Evolutionary conservation across 2,797 vertebrate genomes (phyloP).

Genomic region (Moxostoma hubbsi): DNA sequence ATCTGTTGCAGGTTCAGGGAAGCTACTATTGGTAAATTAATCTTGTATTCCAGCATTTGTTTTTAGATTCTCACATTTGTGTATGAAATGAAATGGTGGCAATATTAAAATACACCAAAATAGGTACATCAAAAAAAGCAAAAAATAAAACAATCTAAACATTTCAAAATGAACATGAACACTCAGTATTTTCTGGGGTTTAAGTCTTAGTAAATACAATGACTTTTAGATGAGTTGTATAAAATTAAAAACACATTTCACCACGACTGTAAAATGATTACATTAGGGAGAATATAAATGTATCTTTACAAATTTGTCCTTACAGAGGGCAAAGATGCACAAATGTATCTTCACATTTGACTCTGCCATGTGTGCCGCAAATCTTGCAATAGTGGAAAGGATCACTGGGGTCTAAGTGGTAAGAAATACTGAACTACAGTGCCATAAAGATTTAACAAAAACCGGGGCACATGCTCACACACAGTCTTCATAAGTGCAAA

Average conservation of each 20-base stretch:
- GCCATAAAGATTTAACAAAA: constrained; percentile 74
- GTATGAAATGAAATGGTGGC: too few species aligned
- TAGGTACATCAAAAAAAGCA: background rate
- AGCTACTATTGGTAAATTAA: background rate
- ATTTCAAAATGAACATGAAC: background rate
- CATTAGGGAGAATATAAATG: too few species aligned
- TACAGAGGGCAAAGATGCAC: too few species aligned
- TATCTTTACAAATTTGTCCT: too few species aligned
- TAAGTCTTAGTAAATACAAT: background rate
- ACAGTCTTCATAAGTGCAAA: constrained; percentile 85
- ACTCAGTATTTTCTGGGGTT: background rate
- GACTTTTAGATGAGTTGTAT: too few species aligned
- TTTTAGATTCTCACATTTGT: background rate
- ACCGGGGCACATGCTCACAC: constrained; percentile 70
- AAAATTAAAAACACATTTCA: too few species aligned
- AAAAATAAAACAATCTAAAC: background rate
- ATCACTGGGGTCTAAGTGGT: constrained; percentile 29
- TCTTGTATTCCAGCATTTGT: too few species aligned
- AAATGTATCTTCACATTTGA: too few species aligned
- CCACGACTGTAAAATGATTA: too few species aligned
- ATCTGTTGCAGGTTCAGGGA: background rate
- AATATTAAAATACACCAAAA: too few species aligned
- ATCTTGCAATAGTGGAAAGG: background rate
- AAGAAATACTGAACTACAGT: constrained; percentile 73
- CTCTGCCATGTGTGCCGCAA: too few species aligned